Base-by-base conservation (phyloP, 2,113 vertebrate species). In the Epinephelus moara region DNA sequence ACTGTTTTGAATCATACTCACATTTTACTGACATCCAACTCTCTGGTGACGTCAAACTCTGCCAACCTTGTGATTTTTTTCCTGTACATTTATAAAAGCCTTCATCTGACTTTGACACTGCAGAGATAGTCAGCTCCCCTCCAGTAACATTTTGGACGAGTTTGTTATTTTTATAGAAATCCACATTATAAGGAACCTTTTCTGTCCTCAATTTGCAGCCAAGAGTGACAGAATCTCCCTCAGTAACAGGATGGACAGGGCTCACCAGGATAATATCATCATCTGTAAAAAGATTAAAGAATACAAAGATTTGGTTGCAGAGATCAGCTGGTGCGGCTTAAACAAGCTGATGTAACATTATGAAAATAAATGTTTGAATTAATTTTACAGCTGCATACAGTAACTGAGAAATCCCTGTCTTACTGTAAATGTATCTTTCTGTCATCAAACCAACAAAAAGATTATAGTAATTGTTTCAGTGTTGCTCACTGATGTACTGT, bases 21-120 rank as follows among this genome's bases (percentile, higher is more conserved):
- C 89, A 3, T 78, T 15, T 76, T 0, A 92, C 78, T 6, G 82
- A 40, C 78, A 92, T 63, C 91, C 89, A 92, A 8, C 87, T 90
- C 66, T 77, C 30, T 33, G 5, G 0, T 6, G 82, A 40, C 82
- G 90, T 73, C 89, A 67, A 85, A 7, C 82, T 90, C 64, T 0
- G 0, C 19, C 0, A 0, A 4, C 25, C 19, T 21, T 18, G 7
- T 49, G 13, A 1, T 42, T 25, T 3, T 0, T 27, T 1, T 19
- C 18, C 23, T 67, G 6, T 0, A 77, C 91, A 92, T 55, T 60
- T 75, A 66, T 92, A 92, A 57, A 85, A 80, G 0, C 91, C 91
- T 57, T 92, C 82, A 14, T 92, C 68, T 40, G 78, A 85, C 78
- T 56, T 75, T 14, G 85, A 88, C 67, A 88, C 85, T 63, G 78